These are phyloP conservation scores for Sicus ferrugineus DNA, from an alignment of 2,888 invertebrate genomes.

Conservation along the genomic window DNA sequence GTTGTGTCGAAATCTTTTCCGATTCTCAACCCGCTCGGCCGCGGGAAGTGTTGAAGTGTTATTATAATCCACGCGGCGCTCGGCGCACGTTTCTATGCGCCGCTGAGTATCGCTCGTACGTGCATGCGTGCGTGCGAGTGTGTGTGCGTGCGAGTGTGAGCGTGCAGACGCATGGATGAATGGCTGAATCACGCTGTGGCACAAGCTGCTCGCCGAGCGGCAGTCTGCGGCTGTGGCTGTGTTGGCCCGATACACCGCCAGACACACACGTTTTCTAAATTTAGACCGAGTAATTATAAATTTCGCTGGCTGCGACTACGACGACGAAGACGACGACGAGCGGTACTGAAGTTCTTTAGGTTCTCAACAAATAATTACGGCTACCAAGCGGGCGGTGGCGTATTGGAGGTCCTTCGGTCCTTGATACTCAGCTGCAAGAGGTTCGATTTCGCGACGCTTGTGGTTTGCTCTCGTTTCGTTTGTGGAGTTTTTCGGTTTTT, in stretches of 20 bases:
- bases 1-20: not conserved
- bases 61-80: slow-evolving; percentile 11
- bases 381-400: too few relatives aligned
- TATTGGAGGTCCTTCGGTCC: not conserved
- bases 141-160: slow-evolving; percentile 34
- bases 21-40: slow-evolving; percentile 11
- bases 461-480: not conserved
- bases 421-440: not conserved
- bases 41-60: slow-evolving; percentile 18
- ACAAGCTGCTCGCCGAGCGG: not conserved
- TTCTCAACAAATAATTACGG: too few relatives aligned
- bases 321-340: slow-evolving; percentile 20
- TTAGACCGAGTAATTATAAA: slow-evolving; percentile 64
- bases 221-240: slow-evolving; percentile 28
- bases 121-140: slow-evolving; percentile 23
- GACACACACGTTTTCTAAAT: slow-evolving; percentile 65
- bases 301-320: too few relatives aligned
- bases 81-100: slow-evolving; percentile 4
- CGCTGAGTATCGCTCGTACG: slow-evolving; percentile 16
- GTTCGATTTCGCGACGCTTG: not conserved
- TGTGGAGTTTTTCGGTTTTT: not conserved
- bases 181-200: slow-evolving; percentile 13
- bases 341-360: not conserved
- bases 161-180: slow-evolving; percentile 13
- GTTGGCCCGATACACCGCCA: slow-evolving; percentile 58